Evolutionary conservation across 1,140 invertebrate genomes (phyloP), one percentile per base, ranked within the genome.

Genomic region (Drosophila nebulosa): DNA sequence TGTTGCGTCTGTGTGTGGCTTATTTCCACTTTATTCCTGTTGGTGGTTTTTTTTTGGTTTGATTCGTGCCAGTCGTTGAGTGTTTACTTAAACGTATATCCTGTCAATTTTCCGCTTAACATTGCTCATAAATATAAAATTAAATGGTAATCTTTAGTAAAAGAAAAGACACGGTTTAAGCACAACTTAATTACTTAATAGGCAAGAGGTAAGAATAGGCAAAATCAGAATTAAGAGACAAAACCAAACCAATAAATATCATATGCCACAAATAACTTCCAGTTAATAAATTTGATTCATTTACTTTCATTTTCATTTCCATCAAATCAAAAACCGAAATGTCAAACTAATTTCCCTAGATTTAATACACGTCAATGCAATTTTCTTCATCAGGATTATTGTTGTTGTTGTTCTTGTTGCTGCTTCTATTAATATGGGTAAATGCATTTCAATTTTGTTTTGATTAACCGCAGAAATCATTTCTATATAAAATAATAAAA

Each of bases 401-500:
- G 51, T 26, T 21, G 5, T 1, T 21, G 18, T 32, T 32, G 30
- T 1, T 21, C 7, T 32, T 32, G 30, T 32, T 32, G 30, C 10
- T 30, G 5, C 9, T 32, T 7, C 1, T 32, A 14, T 30, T 32
- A 55, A 55, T 39, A 39, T 24, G 32, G 5, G 21, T 35, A 76
- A 74, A 39, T 46, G 51, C 30, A 52, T 52, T 62, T 72, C 56
- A 51, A 69, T 66, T 71, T 14, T 32, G 30, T 56, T 68, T 62
- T 63, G 62, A 61, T 69, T 56, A 64, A 65, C 71, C 74, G 51
- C 78, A 61, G 51, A 66, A 65, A 64, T 83, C 53, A 68, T 51
- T 27, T 69, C 61, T 51, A 18, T 51, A 74, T 71, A 78, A 86
- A 86, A 88, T 88, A 86, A 86, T 86, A 88, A 88, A 86, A 86